A percentile compares a stretch with the other conserved stretches of the same genome.
Conservation (phyloP, 2,797 vertebrate genomes). For the Myotis myotis region DNA sequence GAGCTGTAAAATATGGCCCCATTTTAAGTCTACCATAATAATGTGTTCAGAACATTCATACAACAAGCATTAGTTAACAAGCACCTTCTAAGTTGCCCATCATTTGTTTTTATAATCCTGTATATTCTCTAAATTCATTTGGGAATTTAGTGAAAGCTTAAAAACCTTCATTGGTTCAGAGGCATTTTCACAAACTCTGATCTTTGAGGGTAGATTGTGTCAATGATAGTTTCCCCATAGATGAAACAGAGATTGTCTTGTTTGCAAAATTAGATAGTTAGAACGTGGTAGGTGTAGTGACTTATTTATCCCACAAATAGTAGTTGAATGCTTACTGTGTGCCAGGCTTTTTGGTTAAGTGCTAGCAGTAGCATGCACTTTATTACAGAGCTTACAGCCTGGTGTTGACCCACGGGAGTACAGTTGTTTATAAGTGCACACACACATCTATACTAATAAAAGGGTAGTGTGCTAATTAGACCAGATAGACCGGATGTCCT, state of each 20-base stretch:
- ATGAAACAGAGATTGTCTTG: background rate
- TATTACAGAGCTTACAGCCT: background rate
- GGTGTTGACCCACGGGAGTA: background rate
- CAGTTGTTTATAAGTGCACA: background rate
- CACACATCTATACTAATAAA: background rate
- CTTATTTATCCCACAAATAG: background rate
- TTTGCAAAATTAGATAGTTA: constrained; percentile 9
- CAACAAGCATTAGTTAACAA: background rate
- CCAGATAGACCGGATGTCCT: no score
- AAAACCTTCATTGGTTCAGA: constrained; percentile 16
- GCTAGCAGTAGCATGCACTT: background rate
- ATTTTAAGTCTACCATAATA: background rate
- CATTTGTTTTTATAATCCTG: constrained; percentile 17
- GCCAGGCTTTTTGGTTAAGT: background rate
- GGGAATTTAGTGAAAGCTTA: background rate
- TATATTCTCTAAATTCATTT: background rate
- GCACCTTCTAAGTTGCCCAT: background rate
- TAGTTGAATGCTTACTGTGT: background rate
- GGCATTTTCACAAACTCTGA: constrained; percentile 35
- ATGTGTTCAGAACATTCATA: background rate
- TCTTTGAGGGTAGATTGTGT: constrained; percentile 19
- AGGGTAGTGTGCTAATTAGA: no score
- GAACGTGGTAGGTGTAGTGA: background rate
- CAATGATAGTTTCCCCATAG: background rate
- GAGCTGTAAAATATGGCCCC: background rate